These are phyloP conservation scores for Rhopalosiphum maidis DNA, from an alignment of 1,140 invertebrate genomes.

Conservation along the genomic window DNA sequence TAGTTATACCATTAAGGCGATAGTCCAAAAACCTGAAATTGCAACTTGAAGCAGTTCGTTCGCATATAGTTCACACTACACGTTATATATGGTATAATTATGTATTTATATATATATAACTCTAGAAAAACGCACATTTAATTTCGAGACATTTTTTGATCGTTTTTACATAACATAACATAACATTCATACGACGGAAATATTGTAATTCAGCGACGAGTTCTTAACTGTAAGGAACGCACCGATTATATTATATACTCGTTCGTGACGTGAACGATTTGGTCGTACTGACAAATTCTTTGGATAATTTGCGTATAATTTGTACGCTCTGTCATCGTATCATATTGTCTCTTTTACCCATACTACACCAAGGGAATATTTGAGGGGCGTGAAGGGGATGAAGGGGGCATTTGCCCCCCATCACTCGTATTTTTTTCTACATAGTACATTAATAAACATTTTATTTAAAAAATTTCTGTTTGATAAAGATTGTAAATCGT, in stretches of 20 bases:
- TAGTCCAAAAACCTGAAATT: neutral
- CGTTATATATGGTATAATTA: neutral
- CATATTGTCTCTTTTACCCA: neutral
- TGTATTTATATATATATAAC: neutral
- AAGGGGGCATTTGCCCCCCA: no score
- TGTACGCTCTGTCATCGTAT: neutral
- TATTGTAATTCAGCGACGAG: neutral
- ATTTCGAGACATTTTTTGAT: neutral
- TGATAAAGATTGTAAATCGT: no score
- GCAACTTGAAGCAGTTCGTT: neutral
- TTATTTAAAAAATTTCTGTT: no score
- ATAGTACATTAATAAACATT: no score
- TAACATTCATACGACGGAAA: neutral
- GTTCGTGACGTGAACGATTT: neutral
- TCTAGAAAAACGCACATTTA: neutral
- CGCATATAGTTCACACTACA: accelerated
- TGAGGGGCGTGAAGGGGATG: no score
- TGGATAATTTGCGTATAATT: neutral
- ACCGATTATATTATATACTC: neutral
- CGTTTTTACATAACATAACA: neutral
- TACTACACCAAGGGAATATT: no score
- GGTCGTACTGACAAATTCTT: neutral
- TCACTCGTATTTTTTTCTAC: no score
- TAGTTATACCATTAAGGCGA: neutral
- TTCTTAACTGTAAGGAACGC: neutral